A percentile compares a stretch with the other conserved stretches of the same genome.
Evolutionary conservation across 2,888 invertebrate species (phyloP).

Genomic region (Cerastis leucographa): DNA sequence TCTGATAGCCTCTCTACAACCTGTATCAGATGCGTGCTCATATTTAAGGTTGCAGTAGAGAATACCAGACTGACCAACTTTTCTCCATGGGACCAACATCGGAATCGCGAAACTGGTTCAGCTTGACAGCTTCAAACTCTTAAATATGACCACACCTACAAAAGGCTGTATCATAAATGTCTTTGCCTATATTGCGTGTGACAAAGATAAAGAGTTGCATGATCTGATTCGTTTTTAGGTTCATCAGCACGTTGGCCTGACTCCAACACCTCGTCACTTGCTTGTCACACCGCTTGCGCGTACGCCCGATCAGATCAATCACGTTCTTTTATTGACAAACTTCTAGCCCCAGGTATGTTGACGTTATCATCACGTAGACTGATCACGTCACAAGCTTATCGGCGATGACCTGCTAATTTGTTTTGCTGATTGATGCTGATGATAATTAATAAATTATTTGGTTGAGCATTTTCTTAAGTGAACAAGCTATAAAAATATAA

Average conservation of each 20-base stretch:
- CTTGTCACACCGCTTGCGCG: slow-evolving; percentile 25
- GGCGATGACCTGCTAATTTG: slow-evolving; percentile 23
- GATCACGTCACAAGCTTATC: slow-evolving; percentile 37
- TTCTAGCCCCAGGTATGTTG: neutral
- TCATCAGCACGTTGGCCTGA: slow-evolving; percentile 9
- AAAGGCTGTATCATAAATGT: neutral
- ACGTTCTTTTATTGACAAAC: slow-evolving; percentile 8
- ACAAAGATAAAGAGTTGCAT: neutral
- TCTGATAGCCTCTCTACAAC: neutral
- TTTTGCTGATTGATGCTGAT: slow-evolving; percentile 5
- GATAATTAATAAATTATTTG: neutral
- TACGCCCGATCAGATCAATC: slow-evolving; percentile 11
- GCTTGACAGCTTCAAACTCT: neutral
- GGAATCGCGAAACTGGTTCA: neutral
- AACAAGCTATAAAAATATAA: too few relatives aligned
- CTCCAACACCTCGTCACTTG: slow-evolving; percentile 6
- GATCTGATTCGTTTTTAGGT: slow-evolving; percentile 7
- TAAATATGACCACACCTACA: neutral
- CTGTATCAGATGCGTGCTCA: neutral
- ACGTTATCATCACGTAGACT: slow-evolving; percentile 38
- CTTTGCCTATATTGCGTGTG: neutral
- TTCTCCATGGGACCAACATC: neutral
- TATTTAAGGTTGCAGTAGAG: neutral
- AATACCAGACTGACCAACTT: neutral
- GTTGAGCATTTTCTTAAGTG: neutral